These are phyloP conservation scores for Pipra filicauda DNA, from an alignment of 2,113 vertebrate species.

Conservation along the genomic window DNA sequence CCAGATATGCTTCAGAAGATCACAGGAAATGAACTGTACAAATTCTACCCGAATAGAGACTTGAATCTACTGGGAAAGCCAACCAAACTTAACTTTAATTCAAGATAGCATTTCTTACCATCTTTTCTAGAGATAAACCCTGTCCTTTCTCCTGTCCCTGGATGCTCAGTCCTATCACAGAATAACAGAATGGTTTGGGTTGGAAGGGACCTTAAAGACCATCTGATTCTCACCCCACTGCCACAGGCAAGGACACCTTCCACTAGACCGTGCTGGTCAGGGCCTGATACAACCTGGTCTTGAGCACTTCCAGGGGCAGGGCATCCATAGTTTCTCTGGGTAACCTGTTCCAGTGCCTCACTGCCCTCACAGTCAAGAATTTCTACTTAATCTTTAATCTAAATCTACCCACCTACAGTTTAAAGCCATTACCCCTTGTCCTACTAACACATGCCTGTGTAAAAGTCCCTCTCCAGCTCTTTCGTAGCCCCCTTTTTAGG, in stretches of 20 bases:
- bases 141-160: not conserved
- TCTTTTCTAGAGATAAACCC: not conserved
- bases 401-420: not conserved
- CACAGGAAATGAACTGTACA: not conserved
- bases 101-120: not conserved
- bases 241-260: not conserved
- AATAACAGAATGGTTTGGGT: not conserved
- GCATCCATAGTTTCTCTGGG: not conserved
- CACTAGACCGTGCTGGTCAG: not conserved
- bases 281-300: not conserved
- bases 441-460: not conserved
- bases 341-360: not conserved
- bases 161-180: not conserved
- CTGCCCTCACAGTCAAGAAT: not conserved
- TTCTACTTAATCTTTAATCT: not conserved
- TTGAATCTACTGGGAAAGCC: not conserved
- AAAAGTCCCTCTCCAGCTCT: not conserved
- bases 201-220: not conserved
- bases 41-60: not conserved
- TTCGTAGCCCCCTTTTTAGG: not conserved
- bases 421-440: not conserved
- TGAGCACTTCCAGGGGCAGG: not conserved
- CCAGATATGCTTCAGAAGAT: not conserved
- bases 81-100: not conserved
- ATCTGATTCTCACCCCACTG: not conserved